Evolutionary conservation across 1,140 invertebrate genomes (phyloP).

Genomic region (Hydropsyche tenuis): DNA sequence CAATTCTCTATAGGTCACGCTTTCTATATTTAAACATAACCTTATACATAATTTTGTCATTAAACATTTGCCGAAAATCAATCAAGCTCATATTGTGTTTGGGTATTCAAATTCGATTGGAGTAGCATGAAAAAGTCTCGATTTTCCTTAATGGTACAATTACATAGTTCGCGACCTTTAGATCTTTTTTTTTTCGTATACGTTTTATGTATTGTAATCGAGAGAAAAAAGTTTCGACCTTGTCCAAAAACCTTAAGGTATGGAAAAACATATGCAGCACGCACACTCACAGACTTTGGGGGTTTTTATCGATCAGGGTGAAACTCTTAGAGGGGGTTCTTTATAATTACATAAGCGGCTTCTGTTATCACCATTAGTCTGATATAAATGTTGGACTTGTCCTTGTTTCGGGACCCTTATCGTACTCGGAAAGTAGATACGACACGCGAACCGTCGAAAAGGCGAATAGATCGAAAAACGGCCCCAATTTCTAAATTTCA

Average conservation of each 20-base stretch:
- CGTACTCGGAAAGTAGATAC: background rate
- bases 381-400: constrained; percentile 33
- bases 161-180: constrained; percentile 2
- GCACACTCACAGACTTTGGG: background rate
- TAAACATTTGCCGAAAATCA: too few species aligned
- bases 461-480: background rate
- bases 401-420: constrained; percentile 22
- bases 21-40: too few species aligned
- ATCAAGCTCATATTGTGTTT: too few species aligned
- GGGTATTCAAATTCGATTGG: too few species aligned
- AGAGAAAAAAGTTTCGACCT: constrained; percentile 5
- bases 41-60: too few species aligned
- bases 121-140: too few species aligned
- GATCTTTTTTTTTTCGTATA: background rate
- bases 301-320: constrained; percentile 20
- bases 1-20: too few species aligned
- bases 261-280: constrained; percentile 1
- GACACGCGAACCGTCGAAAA: constrained; percentile 20
- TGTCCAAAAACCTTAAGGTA: background rate
- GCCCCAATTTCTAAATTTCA: too few species aligned
- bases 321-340: background rate
- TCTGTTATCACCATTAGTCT: constrained; percentile 27
- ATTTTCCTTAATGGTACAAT: too few species aligned
- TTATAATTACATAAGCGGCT: constrained; percentile 31
- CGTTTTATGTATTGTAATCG: background rate